These are phyloP conservation scores for Magallana ariakensis DNA, from an alignment of 1,140 invertebrate genomes.

Conservation along the genomic window DNA sequence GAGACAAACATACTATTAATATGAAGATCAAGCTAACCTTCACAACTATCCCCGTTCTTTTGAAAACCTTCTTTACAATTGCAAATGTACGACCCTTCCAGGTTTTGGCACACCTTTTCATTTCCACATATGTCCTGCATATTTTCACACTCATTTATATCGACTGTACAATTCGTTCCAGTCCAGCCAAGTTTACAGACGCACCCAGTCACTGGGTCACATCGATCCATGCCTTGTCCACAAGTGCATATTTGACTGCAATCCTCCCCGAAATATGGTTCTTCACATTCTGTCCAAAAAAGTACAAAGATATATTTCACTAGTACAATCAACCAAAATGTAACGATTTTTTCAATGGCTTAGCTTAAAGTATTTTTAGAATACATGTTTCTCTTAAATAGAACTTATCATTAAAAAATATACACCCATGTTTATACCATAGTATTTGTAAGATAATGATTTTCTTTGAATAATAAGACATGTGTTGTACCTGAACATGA, in stretches of 20 bases:
- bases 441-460: no score
- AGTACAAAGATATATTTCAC: no score
- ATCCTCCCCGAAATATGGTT: background rate
- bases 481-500: background rate
- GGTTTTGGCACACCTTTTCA: conserved; percentile 22
- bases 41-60: conserved; percentile 7
- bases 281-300: no score
- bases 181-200: conserved; percentile 30
- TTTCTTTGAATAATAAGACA: no score
- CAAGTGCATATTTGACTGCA: conserved; percentile 31
- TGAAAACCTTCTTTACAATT: conserved; percentile 40
- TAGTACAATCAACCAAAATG: no score
- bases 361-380: no score
- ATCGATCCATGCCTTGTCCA: conserved; percentile 34
- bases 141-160: conserved; percentile 48
- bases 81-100: conserved; percentile 28
- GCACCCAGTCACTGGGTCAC: conserved; percentile 46
- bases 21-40: background rate
- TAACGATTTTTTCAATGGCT: no score
- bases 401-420: no score
- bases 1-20: no score
- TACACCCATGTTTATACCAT: no score
- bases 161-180: conserved; percentile 21
- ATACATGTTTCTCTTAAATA: no score
- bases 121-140: conserved; percentile 36